phyloP scores from a whole-genome alignment of 1,140 invertebrate species.

The Pseudoatta argentina region DNA sequence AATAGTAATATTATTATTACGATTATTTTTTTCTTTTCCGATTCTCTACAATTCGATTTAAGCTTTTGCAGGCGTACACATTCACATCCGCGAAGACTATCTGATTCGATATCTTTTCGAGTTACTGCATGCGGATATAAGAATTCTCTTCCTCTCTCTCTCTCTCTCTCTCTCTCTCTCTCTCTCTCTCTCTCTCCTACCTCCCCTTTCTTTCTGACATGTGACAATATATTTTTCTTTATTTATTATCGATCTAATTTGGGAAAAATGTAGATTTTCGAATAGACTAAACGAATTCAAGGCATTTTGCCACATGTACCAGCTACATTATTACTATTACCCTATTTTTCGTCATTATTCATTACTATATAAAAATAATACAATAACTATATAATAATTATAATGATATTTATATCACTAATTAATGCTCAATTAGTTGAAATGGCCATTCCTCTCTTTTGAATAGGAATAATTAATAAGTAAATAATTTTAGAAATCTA shows the following conservation, averaged over 20 bases:
- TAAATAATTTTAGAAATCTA: slow-evolving; percentile 74
- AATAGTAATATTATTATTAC: slow-evolving; percentile 20
- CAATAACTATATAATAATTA: slow-evolving; percentile 63
- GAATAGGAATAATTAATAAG: slow-evolving; percentile 70
- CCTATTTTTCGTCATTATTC: slow-evolving; percentile 46
- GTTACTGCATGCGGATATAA: slow-evolving; percentile 46
- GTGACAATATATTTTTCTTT: slow-evolving; percentile 16
- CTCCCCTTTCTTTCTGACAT: neutral
- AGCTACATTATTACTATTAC: slow-evolving; percentile 53
- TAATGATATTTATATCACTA: slow-evolving; percentile 66
- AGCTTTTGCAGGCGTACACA: slow-evolving; percentile 41
- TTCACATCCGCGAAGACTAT: slow-evolving; percentile 44
- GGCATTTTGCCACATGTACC: slow-evolving; percentile 50
- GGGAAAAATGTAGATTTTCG: slow-evolving; percentile 18
- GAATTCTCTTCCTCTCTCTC: neutral
- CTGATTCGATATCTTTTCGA: slow-evolving; percentile 53
- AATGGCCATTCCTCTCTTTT: slow-evolving; percentile 63
- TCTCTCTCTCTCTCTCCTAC: too few relatives aligned
- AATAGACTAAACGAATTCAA: slow-evolving; percentile 52
- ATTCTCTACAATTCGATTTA: slow-evolving; percentile 33
- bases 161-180: too few relatives aligned
- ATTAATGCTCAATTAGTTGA: slow-evolving; percentile 72
- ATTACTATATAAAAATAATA: slow-evolving; percentile 70
- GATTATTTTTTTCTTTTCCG: slow-evolving; percentile 25
- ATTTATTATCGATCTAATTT: slow-evolving; percentile 58